Evolutionary conservation across 1,140 invertebrate genomes (phyloP).

Genomic region (Temnothorax nylanderi): DNA sequence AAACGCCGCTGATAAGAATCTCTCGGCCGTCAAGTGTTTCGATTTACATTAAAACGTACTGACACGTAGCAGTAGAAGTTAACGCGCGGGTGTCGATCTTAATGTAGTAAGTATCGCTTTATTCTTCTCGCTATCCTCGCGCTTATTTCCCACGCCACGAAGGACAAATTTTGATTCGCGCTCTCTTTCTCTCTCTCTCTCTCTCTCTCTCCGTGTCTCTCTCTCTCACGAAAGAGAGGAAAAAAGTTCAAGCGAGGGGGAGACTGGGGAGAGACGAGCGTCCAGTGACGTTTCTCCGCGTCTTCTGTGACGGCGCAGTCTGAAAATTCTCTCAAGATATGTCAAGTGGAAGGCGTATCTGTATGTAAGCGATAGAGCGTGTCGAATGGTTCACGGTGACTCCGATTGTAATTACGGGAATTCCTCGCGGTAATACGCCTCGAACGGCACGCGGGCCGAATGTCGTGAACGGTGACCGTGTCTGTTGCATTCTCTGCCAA

Average conservation of each 20-base stretch:
- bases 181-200: not conserved
- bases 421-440: not conserved
- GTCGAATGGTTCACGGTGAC: not conserved
- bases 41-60: not conserved
- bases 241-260: not conserved
- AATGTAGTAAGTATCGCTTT: conserved; percentile 15
- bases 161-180: not conserved
- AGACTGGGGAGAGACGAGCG: not conserved
- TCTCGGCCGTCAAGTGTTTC: conserved; percentile 26
- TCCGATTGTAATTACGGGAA: not conserved
- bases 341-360: not conserved
- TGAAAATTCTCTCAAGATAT: not conserved
- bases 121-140: not conserved
- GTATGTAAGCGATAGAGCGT: not conserved
- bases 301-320: not conserved
- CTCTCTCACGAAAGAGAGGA: not conserved
- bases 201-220: not conserved
- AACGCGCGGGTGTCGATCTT: not conserved
- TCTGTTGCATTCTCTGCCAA: not conserved
- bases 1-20: conserved; percentile 30
- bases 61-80: not conserved
- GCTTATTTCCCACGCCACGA: not conserved
- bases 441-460: not conserved
- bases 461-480: conserved; percentile 13
- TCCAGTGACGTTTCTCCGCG: conserved; percentile 29